A percentile compares a stretch with the other conserved stretches of the same genome.
These are phyloP conservation scores for Trypoxylus dichotomus DNA, from an alignment of 1,140 invertebrate genomes.

Conservation along the genomic window DNA sequence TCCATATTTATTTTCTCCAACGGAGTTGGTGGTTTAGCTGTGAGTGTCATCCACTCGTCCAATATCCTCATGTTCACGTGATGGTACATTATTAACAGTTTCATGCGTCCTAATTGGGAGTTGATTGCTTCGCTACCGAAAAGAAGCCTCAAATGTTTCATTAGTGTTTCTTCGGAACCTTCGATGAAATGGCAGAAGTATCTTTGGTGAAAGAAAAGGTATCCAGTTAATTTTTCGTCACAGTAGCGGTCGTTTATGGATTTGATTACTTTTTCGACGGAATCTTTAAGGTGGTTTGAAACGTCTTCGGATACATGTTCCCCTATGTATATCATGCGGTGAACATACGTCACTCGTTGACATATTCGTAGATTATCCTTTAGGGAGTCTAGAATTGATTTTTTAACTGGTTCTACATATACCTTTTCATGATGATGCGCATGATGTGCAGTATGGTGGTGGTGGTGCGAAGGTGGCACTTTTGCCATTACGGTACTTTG, in stretches of 20 bases:
- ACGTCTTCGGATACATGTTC: not conserved
- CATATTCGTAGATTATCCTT: slow-evolving; percentile 2
- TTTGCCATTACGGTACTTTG: not conserved
- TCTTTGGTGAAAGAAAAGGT: slow-evolving; percentile 5
- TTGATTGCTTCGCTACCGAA: not conserved
- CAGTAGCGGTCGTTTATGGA: slow-evolving; percentile 5
- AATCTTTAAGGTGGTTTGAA: not conserved
- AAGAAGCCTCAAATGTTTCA: slow-evolving; percentile 14
- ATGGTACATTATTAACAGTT: slow-evolving; percentile 19
- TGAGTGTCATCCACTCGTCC: slow-evolving; percentile 32
- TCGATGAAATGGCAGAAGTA: slow-evolving; percentile 19
- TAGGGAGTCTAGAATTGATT: not conserved
- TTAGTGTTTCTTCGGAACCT: slow-evolving; percentile 6
- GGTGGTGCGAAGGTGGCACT: not conserved
- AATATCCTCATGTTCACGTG: slow-evolving; percentile 33
- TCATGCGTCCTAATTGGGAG: not conserved
- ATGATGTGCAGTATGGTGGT: not conserved
- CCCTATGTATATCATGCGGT: slow-evolving; percentile 24
- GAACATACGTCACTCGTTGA: slow-evolving; percentile 7
- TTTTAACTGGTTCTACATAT: not conserved
- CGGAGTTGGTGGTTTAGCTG: slow-evolving; percentile 31
- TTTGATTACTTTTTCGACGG: slow-evolving; percentile 2
- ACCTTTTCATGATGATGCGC: not conserved
- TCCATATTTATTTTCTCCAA: slow-evolving; percentile 31
- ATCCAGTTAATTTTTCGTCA: slow-evolving; percentile 27